Percentiles rank a stretch among this genome's conserved stretches.
Conservation (phyloP, 2,113 vertebrate species). For the Chunga burmeisteri region DNA sequence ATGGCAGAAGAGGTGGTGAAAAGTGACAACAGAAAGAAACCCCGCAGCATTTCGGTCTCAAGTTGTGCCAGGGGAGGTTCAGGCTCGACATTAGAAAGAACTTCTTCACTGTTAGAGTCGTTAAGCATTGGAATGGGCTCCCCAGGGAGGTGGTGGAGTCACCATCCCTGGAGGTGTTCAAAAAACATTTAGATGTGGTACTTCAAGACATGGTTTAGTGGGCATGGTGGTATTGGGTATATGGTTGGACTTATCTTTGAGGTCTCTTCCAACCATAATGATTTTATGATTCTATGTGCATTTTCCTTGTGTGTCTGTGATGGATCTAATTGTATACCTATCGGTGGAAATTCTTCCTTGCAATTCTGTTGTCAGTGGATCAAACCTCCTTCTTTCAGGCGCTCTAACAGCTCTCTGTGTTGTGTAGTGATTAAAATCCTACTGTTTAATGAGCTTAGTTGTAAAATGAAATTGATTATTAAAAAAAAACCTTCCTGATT, state of each 20-base stretch:
- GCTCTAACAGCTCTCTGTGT: background rate
- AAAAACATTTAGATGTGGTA: too few relatives aligned
- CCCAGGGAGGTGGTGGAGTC: too few relatives aligned
- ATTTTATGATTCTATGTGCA: background rate
- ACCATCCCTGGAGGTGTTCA: too few relatives aligned
- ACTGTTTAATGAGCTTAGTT: constrained; percentile 53
- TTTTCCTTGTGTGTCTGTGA: background rate
- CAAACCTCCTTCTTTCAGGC: background rate
- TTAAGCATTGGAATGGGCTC: too few relatives aligned
- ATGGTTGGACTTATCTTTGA: too few relatives aligned
- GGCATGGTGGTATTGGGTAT: too few relatives aligned
- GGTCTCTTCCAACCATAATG: too few relatives aligned
- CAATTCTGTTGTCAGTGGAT: background rate
- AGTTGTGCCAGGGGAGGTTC: too few relatives aligned
- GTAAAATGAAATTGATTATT: constrained; percentile 60
- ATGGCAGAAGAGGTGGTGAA: background rate
- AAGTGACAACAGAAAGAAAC: background rate
- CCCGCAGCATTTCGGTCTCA: background rate
- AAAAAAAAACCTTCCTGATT: background rate
- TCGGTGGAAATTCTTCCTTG: background rate
- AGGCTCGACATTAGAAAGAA: too few relatives aligned
- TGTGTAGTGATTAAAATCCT: constrained; percentile 54
- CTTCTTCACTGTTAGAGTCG: too few relatives aligned
- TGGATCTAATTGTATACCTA: background rate
- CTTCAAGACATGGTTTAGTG: too few relatives aligned